These are phyloP conservation scores for Abscondita cerata DNA, from an alignment of 2,888 invertebrate genomes.

Conservation along the genomic window DNA sequence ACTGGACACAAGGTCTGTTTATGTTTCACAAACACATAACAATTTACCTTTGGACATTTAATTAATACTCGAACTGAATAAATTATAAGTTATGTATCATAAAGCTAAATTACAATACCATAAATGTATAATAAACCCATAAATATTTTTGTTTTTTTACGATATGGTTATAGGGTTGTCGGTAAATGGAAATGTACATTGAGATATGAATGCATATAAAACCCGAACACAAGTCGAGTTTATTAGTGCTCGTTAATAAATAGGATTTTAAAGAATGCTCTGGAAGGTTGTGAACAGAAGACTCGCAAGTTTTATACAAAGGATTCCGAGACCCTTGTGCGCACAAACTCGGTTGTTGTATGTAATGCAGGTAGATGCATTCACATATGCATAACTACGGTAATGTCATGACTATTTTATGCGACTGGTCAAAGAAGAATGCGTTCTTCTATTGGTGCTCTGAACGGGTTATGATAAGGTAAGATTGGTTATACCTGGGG, in stretches of 20 bases:
- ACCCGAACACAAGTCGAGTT: conserved; percentile 28
- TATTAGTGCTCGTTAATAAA: conserved; percentile 30
- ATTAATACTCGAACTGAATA: conserved; percentile 29
- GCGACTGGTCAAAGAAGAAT: conserved; percentile 58
- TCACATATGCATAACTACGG: conserved; percentile 50
- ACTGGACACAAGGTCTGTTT: too few relatives aligned
- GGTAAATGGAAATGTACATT: conserved; percentile 24
- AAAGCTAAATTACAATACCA: conserved; percentile 37
- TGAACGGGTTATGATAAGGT: conserved; percentile 59
- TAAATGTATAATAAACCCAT: conserved; percentile 41
- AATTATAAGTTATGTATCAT: conserved; percentile 37
- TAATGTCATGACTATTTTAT: conserved; percentile 56
- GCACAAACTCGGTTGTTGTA: conserved; percentile 27
- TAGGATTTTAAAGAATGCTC: conserved; percentile 26
- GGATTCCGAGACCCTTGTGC: conserved; percentile 22
- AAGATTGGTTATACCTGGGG: conserved; percentile 59
- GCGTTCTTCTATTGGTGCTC: conserved; percentile 56
- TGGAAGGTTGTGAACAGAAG: conserved; percentile 14
- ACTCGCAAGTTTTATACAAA: conserved; percentile 22
- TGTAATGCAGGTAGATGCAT: conserved; percentile 37
- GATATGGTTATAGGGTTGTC: conserved; percentile 28
- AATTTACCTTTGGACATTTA: conserved; percentile 21
- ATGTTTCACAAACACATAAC: conserved; percentile 11
- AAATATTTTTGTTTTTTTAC: conserved; percentile 38
- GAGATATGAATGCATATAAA: conserved; percentile 34